Evolutionary conservation across 2,888 invertebrate genomes (phyloP), one percentile per base, ranked within the genome.

Genomic region (Eucera pruinosa): DNA sequence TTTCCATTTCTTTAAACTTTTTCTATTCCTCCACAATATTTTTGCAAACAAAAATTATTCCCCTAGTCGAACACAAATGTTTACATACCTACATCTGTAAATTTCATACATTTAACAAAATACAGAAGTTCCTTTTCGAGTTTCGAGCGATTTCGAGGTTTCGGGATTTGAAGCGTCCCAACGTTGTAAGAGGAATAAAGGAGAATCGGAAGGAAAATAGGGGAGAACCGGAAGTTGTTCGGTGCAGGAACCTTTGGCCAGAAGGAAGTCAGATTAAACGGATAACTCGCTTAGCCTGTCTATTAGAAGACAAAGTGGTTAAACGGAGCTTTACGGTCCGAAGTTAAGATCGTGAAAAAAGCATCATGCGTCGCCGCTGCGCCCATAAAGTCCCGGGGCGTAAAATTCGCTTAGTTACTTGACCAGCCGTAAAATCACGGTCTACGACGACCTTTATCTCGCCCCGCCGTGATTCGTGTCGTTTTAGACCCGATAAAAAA

Each of bases 221-320:
- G 18, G 20, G 9, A 45, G 4, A 2, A 20, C 11, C 18, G n/a
- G n/a, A n/a, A n/a, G n/a, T n/a, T n/a, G n/a, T n/a, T 41, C 41
- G 15, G 11, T 1, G 13, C 6, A 18, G 2, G 7, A 18, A 58
- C 11, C 41, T 43, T 27, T n/a, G 27, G 18, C 5, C 25, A 36
- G 60, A 47, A 43, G 15, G 18, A 43, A 43, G 43, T 25, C n/a
- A 25, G 55, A 66, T 66, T 66, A 45, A 55, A 13, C 55, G 20
- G 45, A 45, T 36, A 47, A 47, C 55, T 45, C 36, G 47, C 20
- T 67, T 47, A 36, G 27, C 25, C 15, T 25, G 20, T 58, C 47
- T 67, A 48, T 58, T 67, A 67, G 47, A 58, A 30, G 58, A 58
- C 33, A 58, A 48, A 58, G 58, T 39, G 27, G 60, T 58, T 57